Evolutionary conservation across 2,113 vertebrate species (phyloP).

Genomic region (Gulo gulo): DNA sequence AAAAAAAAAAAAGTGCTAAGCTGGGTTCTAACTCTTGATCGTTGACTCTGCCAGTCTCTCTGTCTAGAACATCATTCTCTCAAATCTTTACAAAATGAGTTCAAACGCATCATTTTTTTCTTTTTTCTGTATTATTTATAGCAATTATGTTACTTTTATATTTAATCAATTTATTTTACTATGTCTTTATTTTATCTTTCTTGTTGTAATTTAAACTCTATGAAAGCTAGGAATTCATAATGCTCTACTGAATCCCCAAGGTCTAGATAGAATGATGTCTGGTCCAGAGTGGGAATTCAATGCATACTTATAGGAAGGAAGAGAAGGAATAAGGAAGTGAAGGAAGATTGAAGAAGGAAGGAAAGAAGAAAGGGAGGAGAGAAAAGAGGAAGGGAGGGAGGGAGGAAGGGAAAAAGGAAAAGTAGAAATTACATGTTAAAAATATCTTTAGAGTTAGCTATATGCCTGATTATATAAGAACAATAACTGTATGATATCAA

Average conservation of each 20-base stretch:
- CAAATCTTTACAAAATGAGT: not conserved
- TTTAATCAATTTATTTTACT: not conserved
- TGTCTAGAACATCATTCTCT: not conserved
- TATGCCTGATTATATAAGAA: not conserved
- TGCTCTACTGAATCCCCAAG: not conserved
- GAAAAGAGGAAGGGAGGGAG: not conserved
- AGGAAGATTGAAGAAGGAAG: not conserved
- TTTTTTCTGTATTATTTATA: not conserved
- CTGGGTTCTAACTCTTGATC: not conserved
- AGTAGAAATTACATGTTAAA: not conserved
- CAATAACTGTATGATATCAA: not conserved
- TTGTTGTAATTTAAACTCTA: not conserved
- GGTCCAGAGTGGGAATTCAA: not conserved
- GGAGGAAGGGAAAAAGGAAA: not conserved
- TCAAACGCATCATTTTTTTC: not conserved
- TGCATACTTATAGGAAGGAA: not conserved
- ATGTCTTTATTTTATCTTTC: not conserved
- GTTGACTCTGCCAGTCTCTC: not conserved
- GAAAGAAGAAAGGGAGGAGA: not conserved
- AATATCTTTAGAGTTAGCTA: not conserved
- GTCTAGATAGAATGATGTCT: not conserved
- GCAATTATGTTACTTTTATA: not conserved
- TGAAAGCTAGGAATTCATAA: not conserved
- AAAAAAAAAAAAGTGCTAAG: not conserved
- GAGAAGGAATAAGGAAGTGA: not conserved